These are phyloP conservation scores for Poeciliopsis prolifica DNA, from an alignment of 2,113 vertebrate genomes.

Conservation along the genomic window DNA sequence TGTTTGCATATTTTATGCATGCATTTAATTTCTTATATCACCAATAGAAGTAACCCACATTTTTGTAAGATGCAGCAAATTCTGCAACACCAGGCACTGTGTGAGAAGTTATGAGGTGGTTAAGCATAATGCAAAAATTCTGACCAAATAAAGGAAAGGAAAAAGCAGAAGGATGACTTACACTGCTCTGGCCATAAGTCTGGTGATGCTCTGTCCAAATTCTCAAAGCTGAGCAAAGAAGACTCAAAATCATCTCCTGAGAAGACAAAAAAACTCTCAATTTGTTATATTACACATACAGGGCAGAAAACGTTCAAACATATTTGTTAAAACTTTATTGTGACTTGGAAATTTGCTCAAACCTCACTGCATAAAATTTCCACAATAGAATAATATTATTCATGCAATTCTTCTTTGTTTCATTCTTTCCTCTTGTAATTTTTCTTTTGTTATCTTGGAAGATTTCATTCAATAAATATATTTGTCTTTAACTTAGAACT, in stretches of 20 bases:
- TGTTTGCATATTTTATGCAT: conserved; percentile 1
- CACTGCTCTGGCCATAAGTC: conserved; percentile 97
- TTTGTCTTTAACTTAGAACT: neutral
- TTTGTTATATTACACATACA: neutral
- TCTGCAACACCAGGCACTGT: conserved; percentile 97
- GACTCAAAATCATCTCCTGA: conserved; percentile 90
- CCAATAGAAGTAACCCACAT: conserved; percentile 82
- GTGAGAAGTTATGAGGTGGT: conserved; percentile 30
- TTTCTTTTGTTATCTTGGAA: too few relatives aligned
- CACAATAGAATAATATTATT: too few relatives aligned
- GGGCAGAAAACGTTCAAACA: neutral
- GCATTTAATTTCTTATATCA: conserved; percentile 27
- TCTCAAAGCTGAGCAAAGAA: conserved; percentile 96
- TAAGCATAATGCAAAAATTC: neutral
- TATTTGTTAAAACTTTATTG: neutral
- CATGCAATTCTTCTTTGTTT: too few relatives aligned
- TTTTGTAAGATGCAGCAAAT: conserved; percentile 98
- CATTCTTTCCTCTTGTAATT: too few relatives aligned
- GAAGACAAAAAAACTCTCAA: neutral
- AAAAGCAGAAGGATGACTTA: conserved; percentile 73
- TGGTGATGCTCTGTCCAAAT: conserved; percentile 95
- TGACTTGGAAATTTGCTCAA: neutral
- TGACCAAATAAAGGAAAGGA: neutral
- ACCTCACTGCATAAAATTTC: too few relatives aligned
- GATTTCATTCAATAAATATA: neutral